Percentiles rank a stretch among this genome's conserved stretches.
phyloP scores from a whole-genome alignment of 2,797 vertebrate genomes.

The Poecilia gillii region DNA sequence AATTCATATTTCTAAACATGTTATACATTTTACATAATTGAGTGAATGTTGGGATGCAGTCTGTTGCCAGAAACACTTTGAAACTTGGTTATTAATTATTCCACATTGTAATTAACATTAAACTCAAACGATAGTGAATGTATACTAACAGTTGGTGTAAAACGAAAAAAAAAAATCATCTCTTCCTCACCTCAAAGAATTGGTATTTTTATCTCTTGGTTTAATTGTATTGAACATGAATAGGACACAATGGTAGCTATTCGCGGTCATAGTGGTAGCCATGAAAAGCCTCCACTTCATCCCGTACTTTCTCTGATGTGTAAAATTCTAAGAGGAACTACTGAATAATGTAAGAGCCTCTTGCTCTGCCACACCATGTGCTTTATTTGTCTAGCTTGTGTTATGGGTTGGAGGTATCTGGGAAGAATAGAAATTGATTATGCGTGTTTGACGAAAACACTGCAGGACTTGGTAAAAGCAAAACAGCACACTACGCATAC shows the following conservation, averaged over 20 bases:
- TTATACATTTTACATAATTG: not conserved
- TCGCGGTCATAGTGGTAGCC: conserved; percentile 1
- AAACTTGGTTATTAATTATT: not conserved
- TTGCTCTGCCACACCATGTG: conserved; percentile 46
- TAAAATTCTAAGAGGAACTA: conserved; percentile 57
- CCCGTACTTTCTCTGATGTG: conserved; percentile 58
- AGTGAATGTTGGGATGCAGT: not conserved
- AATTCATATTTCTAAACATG: not conserved
- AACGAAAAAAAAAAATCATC: not conserved
- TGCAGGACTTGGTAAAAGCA: conserved; percentile 39
- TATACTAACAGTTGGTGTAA: not conserved
- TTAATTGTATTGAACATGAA: not conserved
- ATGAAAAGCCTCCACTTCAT: conserved; percentile 28
- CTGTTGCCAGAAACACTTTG: not conserved
- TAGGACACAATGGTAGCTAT: not conserved
- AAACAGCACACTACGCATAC: conserved; percentile 52
- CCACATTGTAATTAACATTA: not conserved
- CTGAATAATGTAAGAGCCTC: conserved; percentile 62
- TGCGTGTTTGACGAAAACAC: conserved; percentile 16
- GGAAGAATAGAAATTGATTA: conserved; percentile 29
- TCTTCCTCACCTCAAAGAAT: not conserved
- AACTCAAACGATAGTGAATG: not conserved
- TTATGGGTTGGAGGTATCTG: conserved; percentile 28
- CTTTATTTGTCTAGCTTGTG: conserved; percentile 35
- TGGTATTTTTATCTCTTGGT: not conserved